Evolutionary conservation across 2,113 vertebrate species (phyloP).

Genomic region (Dasyurus viverrinus): DNA sequence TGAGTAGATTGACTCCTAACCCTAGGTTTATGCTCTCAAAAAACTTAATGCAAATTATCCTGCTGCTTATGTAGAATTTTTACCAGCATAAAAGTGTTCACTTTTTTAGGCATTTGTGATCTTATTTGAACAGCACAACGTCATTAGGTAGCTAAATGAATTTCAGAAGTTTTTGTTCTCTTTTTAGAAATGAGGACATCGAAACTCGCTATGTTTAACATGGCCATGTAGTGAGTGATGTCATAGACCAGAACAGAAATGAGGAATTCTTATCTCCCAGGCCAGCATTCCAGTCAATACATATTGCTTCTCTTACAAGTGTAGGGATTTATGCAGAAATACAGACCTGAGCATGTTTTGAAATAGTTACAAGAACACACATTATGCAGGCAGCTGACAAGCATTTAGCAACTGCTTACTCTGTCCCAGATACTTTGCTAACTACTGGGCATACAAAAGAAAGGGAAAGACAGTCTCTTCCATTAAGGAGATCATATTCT

Average conservation of each 20-base stretch:
- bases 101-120: not conserved
- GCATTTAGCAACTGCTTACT: not conserved
- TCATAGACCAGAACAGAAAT: not conserved
- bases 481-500: not conserved
- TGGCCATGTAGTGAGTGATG: not conserved
- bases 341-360: not conserved
- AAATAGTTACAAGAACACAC: not conserved
- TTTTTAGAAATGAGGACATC: not conserved
- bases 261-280: not conserved
- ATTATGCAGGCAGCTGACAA: not conserved
- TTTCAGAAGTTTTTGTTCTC: not conserved
- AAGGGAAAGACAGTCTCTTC: not conserved
- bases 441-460: not conserved
- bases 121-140: not conserved
- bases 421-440: not conserved
- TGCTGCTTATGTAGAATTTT: not conserved
- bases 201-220: not conserved
- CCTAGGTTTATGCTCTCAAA: not conserved
- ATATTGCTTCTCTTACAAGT: not conserved
- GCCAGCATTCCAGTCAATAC: not conserved
- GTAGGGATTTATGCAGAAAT: not conserved
- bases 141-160: not conserved
- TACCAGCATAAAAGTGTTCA: not conserved
- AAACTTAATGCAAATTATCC: not conserved
- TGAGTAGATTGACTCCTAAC: not conserved